A percentile compares a stretch with the other conserved stretches of the same genome.
Evolutionary conservation across 2,888 invertebrate species (phyloP).

Genomic region (Aelia acuminata): DNA sequence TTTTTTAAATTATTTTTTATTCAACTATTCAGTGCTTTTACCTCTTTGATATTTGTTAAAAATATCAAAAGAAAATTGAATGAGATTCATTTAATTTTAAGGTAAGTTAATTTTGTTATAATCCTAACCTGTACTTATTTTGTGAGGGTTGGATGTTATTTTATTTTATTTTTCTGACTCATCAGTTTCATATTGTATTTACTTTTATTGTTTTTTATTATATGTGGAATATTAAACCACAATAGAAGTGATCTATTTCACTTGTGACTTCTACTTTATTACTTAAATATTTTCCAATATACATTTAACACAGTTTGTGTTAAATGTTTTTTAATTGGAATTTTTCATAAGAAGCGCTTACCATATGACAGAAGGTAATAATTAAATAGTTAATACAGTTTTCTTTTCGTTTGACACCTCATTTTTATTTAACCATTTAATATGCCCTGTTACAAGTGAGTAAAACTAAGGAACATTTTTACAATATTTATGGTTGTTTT

Average conservation of each 20-base stretch:
- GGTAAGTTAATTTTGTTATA: background rate
- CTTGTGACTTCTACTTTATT: background rate
- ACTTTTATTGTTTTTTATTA: background rate
- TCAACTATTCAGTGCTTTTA: background rate
- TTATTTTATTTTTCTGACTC: constrained; percentile 20
- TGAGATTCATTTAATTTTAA: constrained; percentile 33
- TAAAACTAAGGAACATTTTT: background rate
- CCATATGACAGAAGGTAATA: constrained; percentile 36
- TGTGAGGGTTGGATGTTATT: background rate
- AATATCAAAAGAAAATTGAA: constrained; percentile 32
- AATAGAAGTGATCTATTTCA: background rate
- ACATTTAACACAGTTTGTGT: background rate
- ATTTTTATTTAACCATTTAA: background rate
- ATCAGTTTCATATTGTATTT: constrained; percentile 8
- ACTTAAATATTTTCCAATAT: background rate
- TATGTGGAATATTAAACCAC: background rate
- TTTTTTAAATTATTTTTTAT: constrained; percentile 20
- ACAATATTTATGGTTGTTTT: background rate
- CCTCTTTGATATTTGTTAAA: constrained; percentile 14
- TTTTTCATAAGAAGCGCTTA: background rate
- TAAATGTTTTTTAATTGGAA: background rate
- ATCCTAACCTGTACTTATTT: constrained; percentile 31
- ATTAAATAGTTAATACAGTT: background rate
- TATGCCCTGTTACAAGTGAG: constrained; percentile 48
- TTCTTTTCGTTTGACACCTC: constrained; percentile 23